phyloP scores from a whole-genome alignment of 1,140 invertebrate species.

The Mycetomoellerius zeteki region DNA sequence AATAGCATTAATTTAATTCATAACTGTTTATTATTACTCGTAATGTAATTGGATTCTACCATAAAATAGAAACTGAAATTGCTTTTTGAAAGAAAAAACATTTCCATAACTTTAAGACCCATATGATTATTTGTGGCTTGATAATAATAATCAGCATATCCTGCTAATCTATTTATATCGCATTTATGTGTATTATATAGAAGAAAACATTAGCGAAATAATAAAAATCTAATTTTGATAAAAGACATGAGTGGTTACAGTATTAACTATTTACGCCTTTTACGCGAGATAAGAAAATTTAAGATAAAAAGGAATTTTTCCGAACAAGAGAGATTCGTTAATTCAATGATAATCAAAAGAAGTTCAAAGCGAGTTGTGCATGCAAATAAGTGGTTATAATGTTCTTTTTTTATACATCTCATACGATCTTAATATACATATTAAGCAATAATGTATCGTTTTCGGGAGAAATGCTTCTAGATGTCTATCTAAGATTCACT shows the following conservation, averaged over 20 bases:
- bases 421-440: conserved; percentile 67
- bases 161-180: background rate
- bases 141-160: background rate
- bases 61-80: background rate
- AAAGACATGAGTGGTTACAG: background rate
- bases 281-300: conserved; percentile 6
- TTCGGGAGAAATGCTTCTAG: background rate
- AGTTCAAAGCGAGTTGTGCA: conserved; percentile 76
- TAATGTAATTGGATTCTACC: background rate
- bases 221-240: background rate
- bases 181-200: background rate
- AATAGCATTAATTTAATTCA: background rate
- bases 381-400: conserved; percentile 79
- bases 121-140: background rate
- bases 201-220: background rate
- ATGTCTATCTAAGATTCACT: background rate
- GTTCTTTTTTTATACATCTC: conserved; percentile 44
- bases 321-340: conserved; percentile 26
- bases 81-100: background rate
- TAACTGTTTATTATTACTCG: background rate
- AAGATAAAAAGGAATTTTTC: conserved; percentile 19
- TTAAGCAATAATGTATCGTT: conserved; percentile 80
- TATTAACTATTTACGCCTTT: too few species aligned
- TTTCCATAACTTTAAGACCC: background rate
- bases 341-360: conserved; percentile 78